Evolutionary conservation across 2,113 vertebrate species (phyloP).

Genomic region (Scatophagus argus): DNA sequence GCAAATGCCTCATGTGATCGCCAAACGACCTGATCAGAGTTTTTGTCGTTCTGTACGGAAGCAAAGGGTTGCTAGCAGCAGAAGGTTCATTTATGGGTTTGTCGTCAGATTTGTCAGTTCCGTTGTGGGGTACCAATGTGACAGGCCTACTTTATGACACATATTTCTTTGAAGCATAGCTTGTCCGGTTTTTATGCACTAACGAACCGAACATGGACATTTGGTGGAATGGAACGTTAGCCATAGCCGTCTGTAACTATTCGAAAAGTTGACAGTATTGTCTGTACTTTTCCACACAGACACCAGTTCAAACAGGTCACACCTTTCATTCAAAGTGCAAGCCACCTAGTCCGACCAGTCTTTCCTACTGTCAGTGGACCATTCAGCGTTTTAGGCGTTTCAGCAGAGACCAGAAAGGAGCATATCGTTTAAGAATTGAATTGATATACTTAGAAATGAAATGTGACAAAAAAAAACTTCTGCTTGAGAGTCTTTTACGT

Average conservation of each 20-base stretch:
- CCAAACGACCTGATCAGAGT: not conserved
- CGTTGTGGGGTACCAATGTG: not conserved
- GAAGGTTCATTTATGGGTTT: not conserved
- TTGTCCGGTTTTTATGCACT: not conserved
- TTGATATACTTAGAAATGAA: too few relatives aligned
- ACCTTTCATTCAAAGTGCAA: not conserved
- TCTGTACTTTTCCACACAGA: constrained; percentile 30
- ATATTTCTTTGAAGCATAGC: not conserved
- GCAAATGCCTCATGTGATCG: too few relatives aligned
- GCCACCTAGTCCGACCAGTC: not conserved
- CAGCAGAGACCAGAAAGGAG: too few relatives aligned
- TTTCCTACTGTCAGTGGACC: not conserved
- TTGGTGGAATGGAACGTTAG: not conserved
- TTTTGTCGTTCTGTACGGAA: not conserved
- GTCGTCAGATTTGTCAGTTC: not conserved
- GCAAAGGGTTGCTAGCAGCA: constrained; percentile 1
- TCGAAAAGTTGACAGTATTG: not conserved
- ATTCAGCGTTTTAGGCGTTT: too few relatives aligned
- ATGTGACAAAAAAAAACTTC: not conserved
- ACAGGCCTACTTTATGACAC: not conserved
- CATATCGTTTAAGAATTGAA: not conserved
- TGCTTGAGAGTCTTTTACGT: not conserved
- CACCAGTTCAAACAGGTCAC: not conserved
- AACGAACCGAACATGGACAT: not conserved
- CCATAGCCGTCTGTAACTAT: not conserved